phyloP scores from a whole-genome alignment of 2,113 vertebrate species.

The Romanogobio albipinnatus region DNA sequence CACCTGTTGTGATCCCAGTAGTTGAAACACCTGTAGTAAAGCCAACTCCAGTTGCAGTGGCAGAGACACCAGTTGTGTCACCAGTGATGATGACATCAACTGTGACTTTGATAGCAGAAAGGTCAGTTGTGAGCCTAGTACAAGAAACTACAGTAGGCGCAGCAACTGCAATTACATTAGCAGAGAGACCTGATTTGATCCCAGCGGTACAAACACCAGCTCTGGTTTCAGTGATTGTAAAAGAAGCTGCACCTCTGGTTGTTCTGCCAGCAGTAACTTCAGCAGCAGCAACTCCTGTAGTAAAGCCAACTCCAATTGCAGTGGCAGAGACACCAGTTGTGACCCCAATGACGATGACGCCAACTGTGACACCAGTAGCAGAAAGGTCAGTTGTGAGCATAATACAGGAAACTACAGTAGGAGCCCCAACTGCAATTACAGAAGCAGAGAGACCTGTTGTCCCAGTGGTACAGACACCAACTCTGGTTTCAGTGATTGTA shows the following conservation, averaged over 20 bases:
- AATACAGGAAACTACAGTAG: conserved; percentile 22
- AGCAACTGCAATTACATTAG: conserved; percentile 41
- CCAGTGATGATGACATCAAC: background rate
- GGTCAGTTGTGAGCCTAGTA: background rate
- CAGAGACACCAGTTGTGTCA: background rate
- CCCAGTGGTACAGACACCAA: conserved; percentile 2
- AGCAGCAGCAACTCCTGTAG: background rate
- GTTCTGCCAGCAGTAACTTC: background rate
- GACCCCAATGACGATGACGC: background rate
- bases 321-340: conserved; percentile 5
- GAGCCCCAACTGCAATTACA: conserved; percentile 43
- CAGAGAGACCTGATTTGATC: conserved; percentile 18
- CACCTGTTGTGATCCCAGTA: background rate
- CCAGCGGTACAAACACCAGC: background rate
- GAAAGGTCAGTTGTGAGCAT: conserved; percentile 3
- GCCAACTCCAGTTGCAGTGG: conserved; percentile 1
- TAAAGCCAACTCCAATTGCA: conserved; percentile 5
- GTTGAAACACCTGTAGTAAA: background rate
- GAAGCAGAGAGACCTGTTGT: conserved; percentile 13
- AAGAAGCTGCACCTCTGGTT: conserved; percentile 13
- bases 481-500: background rate
- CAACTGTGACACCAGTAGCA: background rate
- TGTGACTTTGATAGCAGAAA: background rate
- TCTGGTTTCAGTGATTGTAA: conserved; percentile 7
- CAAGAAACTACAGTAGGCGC: conserved; percentile 30